Conservation (phyloP, 2,888 invertebrate species). For the Cacoxenus indagator region DNA sequence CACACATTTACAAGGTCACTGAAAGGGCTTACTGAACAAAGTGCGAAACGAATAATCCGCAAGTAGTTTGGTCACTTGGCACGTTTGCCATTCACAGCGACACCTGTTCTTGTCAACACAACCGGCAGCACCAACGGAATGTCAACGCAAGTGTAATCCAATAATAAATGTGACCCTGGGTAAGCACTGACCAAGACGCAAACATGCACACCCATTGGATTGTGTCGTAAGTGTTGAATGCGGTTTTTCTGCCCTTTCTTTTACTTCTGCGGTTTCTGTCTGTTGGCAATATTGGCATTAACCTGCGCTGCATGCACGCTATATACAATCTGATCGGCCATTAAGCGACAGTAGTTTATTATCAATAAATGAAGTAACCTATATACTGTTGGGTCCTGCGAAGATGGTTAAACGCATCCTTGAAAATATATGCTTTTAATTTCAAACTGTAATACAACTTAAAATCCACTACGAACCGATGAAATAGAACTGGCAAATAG, state of each 20-base stretch:
- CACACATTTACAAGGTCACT: not conserved
- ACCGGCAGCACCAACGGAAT: not conserved
- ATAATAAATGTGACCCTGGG: conserved; percentile 19
- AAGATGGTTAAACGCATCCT: too few species aligned
- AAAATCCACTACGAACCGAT: too few species aligned
- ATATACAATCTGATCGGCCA: not conserved
- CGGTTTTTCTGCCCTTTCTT: not conserved
- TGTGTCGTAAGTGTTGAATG: conserved; percentile 4
- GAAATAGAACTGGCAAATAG: too few species aligned
- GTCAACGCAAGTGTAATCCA: conserved; percentile 18
- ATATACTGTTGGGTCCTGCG: too few species aligned
- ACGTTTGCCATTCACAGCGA: conserved; percentile 24
- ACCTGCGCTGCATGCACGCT: not conserved
- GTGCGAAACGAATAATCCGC: conserved; percentile 5
- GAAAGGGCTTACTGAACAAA: not conserved
- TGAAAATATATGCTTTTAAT: too few species aligned
- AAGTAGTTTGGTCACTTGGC: conserved; percentile 5
- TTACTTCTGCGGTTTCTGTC: not conserved
- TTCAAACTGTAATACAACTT: too few species aligned
- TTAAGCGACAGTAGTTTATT: not conserved
- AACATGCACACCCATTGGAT: too few species aligned
- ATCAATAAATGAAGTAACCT: too few species aligned
- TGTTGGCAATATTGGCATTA: not conserved
- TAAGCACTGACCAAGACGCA: not conserved
- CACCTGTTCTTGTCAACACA: conserved; percentile 8